These are phyloP conservation scores for Pararge aegeria DNA, from an alignment of 1,140 invertebrate species.

Conservation along the genomic window DNA sequence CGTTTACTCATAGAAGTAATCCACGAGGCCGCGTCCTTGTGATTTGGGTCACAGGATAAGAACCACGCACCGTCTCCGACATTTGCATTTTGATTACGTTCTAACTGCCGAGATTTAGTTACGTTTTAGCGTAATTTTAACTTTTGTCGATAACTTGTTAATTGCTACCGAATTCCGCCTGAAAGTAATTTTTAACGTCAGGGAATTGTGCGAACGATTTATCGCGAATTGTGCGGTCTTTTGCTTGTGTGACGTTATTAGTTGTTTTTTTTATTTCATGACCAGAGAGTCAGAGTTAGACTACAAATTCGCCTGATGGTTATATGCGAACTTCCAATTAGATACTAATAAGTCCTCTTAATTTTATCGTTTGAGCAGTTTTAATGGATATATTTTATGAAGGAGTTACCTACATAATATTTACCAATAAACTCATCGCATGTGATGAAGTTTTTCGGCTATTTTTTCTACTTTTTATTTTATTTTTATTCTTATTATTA, in stretches of 20 bases:
- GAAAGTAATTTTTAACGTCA: slow-evolving; percentile 38
- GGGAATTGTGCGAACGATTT: slow-evolving; percentile 51
- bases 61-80: slow-evolving; percentile 57
- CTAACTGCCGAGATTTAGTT: slow-evolving; percentile 18
- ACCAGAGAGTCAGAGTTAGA: too few species aligned
- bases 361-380: too few species aligned
- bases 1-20: not conserved
- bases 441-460: too few species aligned
- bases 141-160: slow-evolving; percentile 45
- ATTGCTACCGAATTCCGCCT: slow-evolving; percentile 55
- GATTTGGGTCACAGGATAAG: slow-evolving; percentile 74
- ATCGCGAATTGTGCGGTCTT: slow-evolving; percentile 28
- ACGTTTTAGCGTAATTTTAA: slow-evolving; percentile 34
- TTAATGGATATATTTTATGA: too few species aligned
- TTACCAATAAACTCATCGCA: too few species aligned
- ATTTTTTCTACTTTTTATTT: too few species aligned
- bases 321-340: too few species aligned
- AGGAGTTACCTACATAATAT: too few species aligned
- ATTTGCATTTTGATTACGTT: slow-evolving; percentile 74
- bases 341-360: too few species aligned
- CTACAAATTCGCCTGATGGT: too few species aligned
- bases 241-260: slow-evolving; percentile 20
- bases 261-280: not conserved
- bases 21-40: slow-evolving; percentile 57
- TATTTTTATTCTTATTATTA: too few species aligned